phyloP scores from a whole-genome alignment of 1,140 invertebrate genomes.

The Ruditapes philippinarum region DNA sequence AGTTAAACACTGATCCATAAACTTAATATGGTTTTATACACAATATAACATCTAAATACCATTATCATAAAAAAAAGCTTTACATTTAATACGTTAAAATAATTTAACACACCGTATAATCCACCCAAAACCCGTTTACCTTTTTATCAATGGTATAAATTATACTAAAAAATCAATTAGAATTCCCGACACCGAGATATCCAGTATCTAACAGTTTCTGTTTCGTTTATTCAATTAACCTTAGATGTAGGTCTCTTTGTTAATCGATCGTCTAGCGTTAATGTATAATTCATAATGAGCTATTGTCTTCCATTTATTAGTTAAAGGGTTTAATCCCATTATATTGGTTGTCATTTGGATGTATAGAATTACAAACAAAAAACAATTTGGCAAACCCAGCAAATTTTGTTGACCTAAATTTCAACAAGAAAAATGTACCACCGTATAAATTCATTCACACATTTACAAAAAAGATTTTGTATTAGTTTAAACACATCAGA shows the following conservation, averaged over 20 bases:
- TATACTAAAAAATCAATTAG: neutral
- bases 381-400: slow-evolving; percentile 1
- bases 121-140: too few species aligned
- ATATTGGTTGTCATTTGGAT: neutral
- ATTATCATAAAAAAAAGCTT: neutral
- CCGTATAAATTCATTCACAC: neutral
- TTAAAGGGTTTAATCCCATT: neutral
- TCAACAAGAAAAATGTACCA: slow-evolving; percentile 38
- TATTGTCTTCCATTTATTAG: slow-evolving; percentile 6
- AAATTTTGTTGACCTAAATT: slow-evolving; percentile 3
- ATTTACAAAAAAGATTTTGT: too few species aligned
- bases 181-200: neutral
- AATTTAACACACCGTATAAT: neutral
- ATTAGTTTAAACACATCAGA: too few species aligned
- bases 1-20: neutral
- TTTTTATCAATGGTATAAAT: slow-evolving; percentile 9
- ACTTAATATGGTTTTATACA: neutral
- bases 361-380: neutral
- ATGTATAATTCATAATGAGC: slow-evolving; percentile 9
- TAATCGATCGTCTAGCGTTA: neutral
- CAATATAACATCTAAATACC: neutral
- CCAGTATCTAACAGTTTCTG: neutral
- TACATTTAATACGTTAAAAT: slow-evolving; percentile 5
- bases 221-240: slow-evolving; percentile 8
- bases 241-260: neutral